A percentile compares a stretch with the other conserved stretches of the same genome.
Conservation (phyloP, 1,140 invertebrate species). For the Diabrotica undecimpunctata region DNA sequence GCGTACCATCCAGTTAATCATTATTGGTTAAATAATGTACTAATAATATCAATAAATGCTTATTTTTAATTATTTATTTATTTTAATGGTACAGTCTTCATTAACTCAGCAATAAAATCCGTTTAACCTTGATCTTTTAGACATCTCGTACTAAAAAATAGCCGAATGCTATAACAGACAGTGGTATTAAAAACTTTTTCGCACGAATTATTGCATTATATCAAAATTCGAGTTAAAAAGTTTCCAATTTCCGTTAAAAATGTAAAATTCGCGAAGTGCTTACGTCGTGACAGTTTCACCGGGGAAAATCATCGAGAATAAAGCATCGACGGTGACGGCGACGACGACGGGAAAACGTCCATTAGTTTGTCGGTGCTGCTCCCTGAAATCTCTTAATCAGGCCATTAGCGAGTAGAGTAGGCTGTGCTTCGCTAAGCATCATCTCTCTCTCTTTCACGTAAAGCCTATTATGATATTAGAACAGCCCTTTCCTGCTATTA, state of each 20-base stretch:
- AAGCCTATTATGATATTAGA: conserved; percentile 44
- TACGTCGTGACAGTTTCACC: not conserved
- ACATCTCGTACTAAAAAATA: not conserved
- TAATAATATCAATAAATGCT: too few species aligned
- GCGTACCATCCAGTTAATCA: too few species aligned
- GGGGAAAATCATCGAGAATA: not conserved
- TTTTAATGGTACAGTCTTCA: too few species aligned
- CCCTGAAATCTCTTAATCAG: conserved; percentile 43
- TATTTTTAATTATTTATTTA: too few species aligned
- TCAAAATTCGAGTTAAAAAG: not conserved
- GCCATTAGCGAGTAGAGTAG: conserved; percentile 39
- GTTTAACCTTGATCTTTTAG: too few species aligned
- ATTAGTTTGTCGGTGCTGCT: conserved; percentile 31
- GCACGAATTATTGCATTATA: not conserved
- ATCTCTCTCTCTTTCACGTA: conserved; percentile 22
- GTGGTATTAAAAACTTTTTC: not conserved
- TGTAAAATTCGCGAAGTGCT: not conserved
- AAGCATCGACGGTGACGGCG: not conserved
- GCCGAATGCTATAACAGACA: not conserved
- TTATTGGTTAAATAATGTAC: too few species aligned
- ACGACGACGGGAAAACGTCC: conserved; percentile 31
- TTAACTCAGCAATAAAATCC: too few species aligned
- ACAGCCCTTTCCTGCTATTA: conserved; percentile 35
- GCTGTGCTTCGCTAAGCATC: conserved; percentile 38
- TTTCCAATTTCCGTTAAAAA: conserved; percentile 3